A percentile compares a stretch with the other conserved stretches of the same genome.
phyloP scores from a whole-genome alignment of 1,140 invertebrate species.

The Drosophila pseudoananassae region DNA sequence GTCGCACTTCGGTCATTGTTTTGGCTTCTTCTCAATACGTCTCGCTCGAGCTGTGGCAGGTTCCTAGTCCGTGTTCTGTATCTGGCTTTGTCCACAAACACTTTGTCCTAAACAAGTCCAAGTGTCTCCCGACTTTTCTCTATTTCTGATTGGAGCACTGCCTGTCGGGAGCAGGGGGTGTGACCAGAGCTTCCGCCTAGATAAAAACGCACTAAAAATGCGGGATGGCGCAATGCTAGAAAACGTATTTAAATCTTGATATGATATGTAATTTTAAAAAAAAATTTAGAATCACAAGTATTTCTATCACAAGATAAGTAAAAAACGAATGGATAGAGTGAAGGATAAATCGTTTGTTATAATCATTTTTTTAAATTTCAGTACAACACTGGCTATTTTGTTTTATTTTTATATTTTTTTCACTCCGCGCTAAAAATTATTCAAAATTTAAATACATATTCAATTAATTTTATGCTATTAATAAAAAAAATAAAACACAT shows the following conservation, averaged over 20 bases:
- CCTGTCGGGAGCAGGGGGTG: constrained; percentile 4
- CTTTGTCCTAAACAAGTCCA: constrained; percentile 23
- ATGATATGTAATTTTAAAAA: neutral
- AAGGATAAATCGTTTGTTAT: neutral
- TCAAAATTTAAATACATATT: too few species aligned
- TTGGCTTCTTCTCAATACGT: constrained; percentile 4
- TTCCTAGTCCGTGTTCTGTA: constrained; percentile 22
- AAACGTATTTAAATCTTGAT: neutral
- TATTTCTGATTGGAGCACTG: constrained; percentile 29
- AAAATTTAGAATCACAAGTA: neutral
- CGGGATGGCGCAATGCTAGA: neutral
- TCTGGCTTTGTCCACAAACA: constrained; percentile 18
- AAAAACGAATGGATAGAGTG: neutral
- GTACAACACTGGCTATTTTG: too few species aligned
- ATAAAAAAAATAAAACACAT: too few species aligned
- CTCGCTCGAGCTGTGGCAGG: constrained; percentile 12
- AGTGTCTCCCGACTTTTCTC: constrained; percentile 22
- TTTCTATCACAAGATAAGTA: neutral
- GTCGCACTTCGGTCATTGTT: constrained; percentile 74
- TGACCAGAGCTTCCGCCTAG: constrained; percentile 6
- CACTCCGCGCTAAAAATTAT: too few species aligned
- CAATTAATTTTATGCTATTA: too few species aligned
- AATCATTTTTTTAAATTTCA: neutral
- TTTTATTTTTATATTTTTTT: too few species aligned
- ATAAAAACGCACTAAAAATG: neutral